These are phyloP conservation scores for Cacatua alba DNA, from an alignment of 2,113 vertebrate species.

Conservation along the genomic window DNA sequence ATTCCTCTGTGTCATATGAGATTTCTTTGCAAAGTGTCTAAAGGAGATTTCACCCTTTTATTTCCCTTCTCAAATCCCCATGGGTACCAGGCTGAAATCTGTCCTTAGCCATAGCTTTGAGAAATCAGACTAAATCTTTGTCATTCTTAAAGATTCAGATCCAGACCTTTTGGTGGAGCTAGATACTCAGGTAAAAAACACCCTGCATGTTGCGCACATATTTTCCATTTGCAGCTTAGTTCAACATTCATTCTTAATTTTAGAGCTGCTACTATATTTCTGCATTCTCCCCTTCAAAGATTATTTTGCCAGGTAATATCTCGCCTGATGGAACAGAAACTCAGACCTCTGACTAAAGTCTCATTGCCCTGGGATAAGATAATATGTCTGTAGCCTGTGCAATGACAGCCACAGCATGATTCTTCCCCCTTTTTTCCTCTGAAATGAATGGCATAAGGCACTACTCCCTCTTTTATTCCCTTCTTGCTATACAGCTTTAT, in stretches of 20 bases:
- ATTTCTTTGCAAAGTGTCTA: not conserved
- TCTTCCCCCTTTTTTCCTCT: not conserved
- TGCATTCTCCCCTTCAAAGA: not conserved
- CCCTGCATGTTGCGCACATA: not conserved
- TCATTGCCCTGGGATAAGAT: not conserved
- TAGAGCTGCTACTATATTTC: not conserved
- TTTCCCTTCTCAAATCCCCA: not conserved
- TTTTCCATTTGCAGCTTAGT: not conserved
- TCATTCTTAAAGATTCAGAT: not conserved
- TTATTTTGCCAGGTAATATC: not conserved
- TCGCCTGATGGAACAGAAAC: not conserved
- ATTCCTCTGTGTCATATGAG: not conserved
- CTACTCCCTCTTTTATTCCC: not conserved
- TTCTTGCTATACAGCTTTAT: not conserved
- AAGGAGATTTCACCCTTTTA: not conserved
- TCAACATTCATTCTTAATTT: not conserved
- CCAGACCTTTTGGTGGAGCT: constrained; percentile 53
- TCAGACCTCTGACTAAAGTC: not conserved
- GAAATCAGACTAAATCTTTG: not conserved
- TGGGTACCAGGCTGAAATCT: not conserved
- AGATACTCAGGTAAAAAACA: constrained; percentile 14
- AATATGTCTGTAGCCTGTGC: not conserved
- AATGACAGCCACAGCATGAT: not conserved
- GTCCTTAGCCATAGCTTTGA: not conserved
- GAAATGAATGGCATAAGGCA: not conserved